Percentiles rank a stretch among this genome's conserved stretches.
phyloP scores from a whole-genome alignment of 1,140 invertebrate genomes.

The Megalonaias nervosa region DNA sequence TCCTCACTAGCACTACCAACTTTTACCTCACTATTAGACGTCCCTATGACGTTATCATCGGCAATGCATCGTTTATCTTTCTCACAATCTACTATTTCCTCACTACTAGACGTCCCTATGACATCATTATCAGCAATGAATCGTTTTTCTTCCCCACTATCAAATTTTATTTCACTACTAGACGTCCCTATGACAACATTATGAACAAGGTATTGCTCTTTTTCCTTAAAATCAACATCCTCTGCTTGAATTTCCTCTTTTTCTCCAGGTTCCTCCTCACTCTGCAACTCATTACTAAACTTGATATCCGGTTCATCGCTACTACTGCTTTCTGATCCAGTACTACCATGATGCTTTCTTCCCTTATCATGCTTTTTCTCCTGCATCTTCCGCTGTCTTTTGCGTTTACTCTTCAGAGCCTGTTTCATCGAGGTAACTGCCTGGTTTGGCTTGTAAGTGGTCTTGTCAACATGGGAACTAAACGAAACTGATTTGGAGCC shows the following conservation, averaged over 20 bases:
- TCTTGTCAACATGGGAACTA: conserved; percentile 63
- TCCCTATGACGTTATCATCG: neutral
- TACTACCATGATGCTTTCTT: conserved; percentile 50
- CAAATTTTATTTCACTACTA: neutral
- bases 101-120: neutral
- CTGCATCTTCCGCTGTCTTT: conserved; percentile 58
- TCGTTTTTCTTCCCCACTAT: neutral
- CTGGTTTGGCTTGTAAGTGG: conserved; percentile 60
- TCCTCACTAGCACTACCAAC: conserved; percentile 17
- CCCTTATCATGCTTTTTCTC: conserved; percentile 45
- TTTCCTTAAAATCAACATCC: conserved; percentile 14
- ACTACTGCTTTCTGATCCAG: conserved; percentile 53
- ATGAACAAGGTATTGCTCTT: neutral
- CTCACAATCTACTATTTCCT: neutral
- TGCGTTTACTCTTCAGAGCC: conserved; percentile 64
- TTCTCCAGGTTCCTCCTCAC: conserved; percentile 21
- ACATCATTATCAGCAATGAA: neutral
- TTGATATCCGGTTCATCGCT: conserved; percentile 44
- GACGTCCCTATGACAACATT: conserved; percentile 1
- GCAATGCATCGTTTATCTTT: neutral
- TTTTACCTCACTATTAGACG: neutral
- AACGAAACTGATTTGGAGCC: conserved; percentile 65
- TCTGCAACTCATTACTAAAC: conserved; percentile 20
- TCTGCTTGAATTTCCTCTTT: conserved; percentile 16
- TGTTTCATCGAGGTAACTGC: conserved; percentile 64